These are phyloP conservation scores for Brachyalestes nurse DNA, from an alignment of 2,797 vertebrate genomes.

Conservation along the genomic window DNA sequence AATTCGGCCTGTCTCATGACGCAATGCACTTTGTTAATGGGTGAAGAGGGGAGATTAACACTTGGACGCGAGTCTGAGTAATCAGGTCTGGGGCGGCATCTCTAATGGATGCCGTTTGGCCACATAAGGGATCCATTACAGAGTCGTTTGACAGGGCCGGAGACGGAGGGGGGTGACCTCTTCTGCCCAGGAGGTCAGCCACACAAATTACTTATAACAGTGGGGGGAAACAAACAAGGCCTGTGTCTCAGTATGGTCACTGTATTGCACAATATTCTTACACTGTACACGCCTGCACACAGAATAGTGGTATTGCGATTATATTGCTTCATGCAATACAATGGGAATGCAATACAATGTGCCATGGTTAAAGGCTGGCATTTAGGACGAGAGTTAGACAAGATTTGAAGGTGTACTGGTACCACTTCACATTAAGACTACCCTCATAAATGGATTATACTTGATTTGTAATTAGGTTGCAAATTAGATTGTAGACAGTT, in stretches of 20 bases:
- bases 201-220: background rate
- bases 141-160: background rate
- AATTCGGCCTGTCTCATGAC: constrained; percentile 11
- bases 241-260: background rate
- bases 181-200: constrained; percentile 25
- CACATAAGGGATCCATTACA: background rate
- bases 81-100: constrained; percentile 26
- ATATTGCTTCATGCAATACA: too few relatives aligned
- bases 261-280: background rate
- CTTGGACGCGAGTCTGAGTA: constrained; percentile 21
- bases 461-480: too few relatives aligned
- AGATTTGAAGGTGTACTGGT: too few relatives aligned
- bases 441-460: too few relatives aligned
- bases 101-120: constrained; percentile 29
- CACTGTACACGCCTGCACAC: background rate
- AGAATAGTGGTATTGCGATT: too few relatives aligned
- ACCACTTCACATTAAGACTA: too few relatives aligned
- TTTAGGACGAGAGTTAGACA: too few relatives aligned
- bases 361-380: background rate
- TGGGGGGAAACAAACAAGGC: background rate
- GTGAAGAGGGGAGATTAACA: constrained; percentile 50
- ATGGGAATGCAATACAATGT: too few relatives aligned
- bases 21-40: constrained; percentile 46
- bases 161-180: constrained; percentile 14
- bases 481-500: too few relatives aligned